Conservation (phyloP, 2,888 invertebrate genomes). For the Calameuta pallipes region DNA sequence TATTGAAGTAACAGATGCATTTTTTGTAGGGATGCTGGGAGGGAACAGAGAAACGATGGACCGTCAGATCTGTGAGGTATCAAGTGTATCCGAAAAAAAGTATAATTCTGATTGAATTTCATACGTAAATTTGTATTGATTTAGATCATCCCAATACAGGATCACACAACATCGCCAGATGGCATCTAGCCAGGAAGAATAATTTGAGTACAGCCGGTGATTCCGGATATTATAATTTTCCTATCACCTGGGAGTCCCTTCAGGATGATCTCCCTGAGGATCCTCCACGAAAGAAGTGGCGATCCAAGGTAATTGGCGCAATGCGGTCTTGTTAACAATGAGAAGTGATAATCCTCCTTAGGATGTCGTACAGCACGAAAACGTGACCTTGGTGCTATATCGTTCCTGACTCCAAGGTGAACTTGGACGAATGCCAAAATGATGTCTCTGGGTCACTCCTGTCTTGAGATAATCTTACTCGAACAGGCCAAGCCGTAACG, state of each 20-base stretch:
- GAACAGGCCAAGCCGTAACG: slow-evolving; percentile 14
- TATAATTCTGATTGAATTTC: not conserved
- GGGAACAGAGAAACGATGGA: not conserved
- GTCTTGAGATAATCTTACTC: slow-evolving; percentile 46
- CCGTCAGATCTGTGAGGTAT: not conserved
- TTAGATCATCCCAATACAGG: not conserved
- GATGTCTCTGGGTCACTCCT: slow-evolving; percentile 60
- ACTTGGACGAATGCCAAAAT: slow-evolving; percentile 59
- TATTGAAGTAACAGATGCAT: not conserved
- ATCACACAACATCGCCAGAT: not conserved
- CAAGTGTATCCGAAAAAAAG: not conserved
- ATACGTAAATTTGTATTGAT: not conserved
- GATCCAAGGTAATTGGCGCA: slow-evolving; percentile 51
- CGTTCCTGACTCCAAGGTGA: slow-evolving; percentile 59
- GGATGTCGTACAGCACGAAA: slow-evolving; percentile 29
- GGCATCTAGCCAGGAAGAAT: not conserved
- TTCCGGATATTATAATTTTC: not conserved
- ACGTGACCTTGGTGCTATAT: slow-evolving; percentile 60
- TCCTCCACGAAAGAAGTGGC: not conserved
- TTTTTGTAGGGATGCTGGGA: not conserved
- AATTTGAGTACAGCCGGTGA: not conserved
- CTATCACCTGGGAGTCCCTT: not conserved
- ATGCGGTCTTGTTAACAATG: slow-evolving; percentile 58
- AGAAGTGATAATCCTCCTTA: slow-evolving; percentile 58
- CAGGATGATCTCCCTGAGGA: not conserved